phyloP scores from a whole-genome alignment of 2,113 vertebrate species.

The Cryptotis parvus region DNA sequence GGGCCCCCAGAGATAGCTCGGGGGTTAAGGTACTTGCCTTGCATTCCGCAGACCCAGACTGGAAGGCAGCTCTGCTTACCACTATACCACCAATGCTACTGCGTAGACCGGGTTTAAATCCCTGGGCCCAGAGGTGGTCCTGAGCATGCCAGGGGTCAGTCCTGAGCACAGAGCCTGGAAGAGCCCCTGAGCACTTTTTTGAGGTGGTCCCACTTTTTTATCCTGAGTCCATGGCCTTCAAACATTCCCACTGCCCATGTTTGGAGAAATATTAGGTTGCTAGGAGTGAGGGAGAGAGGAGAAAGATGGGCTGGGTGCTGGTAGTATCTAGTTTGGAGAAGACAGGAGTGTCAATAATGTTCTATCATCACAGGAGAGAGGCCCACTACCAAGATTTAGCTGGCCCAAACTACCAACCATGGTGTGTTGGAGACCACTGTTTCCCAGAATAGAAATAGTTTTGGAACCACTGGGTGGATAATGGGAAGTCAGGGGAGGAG shows the following conservation, averaged over 20 bases:
- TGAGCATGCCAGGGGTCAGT: no score
- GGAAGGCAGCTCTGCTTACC: no score
- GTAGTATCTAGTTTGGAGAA: neutral
- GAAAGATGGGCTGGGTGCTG: neutral
- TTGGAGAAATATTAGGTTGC: slow-evolving; percentile 5
- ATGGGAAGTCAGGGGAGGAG: neutral
- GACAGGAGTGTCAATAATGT: neutral
- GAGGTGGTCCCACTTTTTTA: no score
- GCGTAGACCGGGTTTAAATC: no score
- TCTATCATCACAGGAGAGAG: neutral
- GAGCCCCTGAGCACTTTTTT: no score
- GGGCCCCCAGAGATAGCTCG: no score
- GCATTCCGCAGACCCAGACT: neutral
- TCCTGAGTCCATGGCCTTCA: no score
- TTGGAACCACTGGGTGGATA: neutral
- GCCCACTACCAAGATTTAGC: neutral
- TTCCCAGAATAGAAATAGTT: no score
- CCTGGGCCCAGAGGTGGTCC: no score
- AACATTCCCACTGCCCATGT: neutral
- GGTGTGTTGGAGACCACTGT: no score
- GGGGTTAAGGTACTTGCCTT: neutral
- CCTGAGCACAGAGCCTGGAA: no score
- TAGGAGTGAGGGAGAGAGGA: neutral
- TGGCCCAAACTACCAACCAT: neutral
- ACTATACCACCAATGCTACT: no score